Evolutionary conservation across 2,797 vertebrate species (phyloP).

Genomic region (Bradypodion ventrale): DNA sequence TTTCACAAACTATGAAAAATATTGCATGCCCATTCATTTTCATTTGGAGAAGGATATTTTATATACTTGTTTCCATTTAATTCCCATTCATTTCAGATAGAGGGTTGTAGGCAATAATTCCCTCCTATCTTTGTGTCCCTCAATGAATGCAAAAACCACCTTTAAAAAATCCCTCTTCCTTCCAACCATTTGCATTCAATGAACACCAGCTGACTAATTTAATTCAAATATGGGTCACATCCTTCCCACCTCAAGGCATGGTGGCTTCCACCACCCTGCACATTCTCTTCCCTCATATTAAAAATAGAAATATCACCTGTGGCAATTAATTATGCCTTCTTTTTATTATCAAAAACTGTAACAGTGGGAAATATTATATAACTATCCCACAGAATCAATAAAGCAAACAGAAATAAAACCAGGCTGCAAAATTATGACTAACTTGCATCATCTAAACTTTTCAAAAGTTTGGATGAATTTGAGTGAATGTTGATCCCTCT

Average conservation of each 20-base stretch:
- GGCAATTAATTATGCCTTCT: background rate
- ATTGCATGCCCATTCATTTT: background rate
- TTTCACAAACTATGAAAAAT: background rate
- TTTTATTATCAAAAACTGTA: no score
- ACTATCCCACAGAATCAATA: background rate
- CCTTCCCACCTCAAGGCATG: background rate
- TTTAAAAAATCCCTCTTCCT: background rate
- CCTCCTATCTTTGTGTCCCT: background rate
- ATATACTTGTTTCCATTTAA: background rate
- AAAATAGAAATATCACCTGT: background rate
- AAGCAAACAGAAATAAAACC: background rate
- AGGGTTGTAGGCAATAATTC: background rate
- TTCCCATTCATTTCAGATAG: background rate
- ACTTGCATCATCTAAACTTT: conserved; percentile 3
- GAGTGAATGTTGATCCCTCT: background rate
- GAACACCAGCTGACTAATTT: background rate
- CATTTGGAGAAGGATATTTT: background rate
- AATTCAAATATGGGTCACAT: conserved; percentile 1
- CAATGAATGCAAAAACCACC: background rate
- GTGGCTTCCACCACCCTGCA: no score
- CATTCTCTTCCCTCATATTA: background rate
- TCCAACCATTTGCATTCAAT: background rate
- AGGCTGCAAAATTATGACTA: background rate
- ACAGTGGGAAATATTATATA: background rate
- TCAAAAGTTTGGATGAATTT: background rate